Evolutionary conservation across 2,113 vertebrate genomes (phyloP).

Genomic region (Cyanocitta stelleri): DNA sequence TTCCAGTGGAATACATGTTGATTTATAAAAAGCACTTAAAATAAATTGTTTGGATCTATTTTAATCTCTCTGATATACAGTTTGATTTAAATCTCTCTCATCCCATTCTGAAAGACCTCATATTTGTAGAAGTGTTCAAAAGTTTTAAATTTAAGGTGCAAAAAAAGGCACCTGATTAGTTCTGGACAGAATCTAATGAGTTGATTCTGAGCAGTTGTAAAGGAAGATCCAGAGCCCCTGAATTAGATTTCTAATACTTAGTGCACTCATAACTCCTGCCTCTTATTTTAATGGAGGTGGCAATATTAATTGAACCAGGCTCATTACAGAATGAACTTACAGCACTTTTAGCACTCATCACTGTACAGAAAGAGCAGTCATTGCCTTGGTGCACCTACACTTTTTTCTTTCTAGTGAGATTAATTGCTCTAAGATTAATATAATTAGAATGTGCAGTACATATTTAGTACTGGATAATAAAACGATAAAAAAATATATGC

Average conservation of each 20-base stretch:
- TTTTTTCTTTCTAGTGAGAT: background rate
- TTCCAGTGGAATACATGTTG: background rate
- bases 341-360: background rate
- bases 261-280: background rate
- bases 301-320: background rate
- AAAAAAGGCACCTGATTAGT: background rate
- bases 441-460: background rate
- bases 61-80: background rate
- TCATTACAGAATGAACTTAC: background rate
- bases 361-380: background rate
- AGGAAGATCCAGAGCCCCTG: background rate
- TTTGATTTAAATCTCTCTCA: background rate
- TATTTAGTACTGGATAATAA: background rate
- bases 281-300: background rate
- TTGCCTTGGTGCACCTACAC: background rate
- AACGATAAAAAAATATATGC: background rate
- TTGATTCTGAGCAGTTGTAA: background rate
- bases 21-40: slow-evolving; percentile 15
- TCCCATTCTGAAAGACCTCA: background rate
- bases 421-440: background rate
- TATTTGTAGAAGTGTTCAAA: background rate
- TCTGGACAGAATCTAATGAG: background rate
- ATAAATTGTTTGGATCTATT: background rate
- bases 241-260: background rate
- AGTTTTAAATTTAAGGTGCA: background rate